phyloP scores from a whole-genome alignment of 2,797 vertebrate genomes.

The Tapera naevia region DNA sequence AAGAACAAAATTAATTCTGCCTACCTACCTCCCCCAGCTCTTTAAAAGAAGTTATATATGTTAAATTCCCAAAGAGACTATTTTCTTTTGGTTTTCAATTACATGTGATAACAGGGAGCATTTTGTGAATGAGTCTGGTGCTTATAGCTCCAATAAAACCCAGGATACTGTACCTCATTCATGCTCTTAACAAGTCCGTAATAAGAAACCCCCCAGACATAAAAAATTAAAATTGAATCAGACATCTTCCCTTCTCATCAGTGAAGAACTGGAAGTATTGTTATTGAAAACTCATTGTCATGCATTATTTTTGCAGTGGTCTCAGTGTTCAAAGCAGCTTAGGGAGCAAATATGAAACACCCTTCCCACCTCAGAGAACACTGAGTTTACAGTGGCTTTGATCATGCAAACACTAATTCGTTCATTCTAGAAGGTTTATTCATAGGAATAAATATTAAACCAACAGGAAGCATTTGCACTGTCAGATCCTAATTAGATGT shows the following conservation, averaged over 20 bases:
- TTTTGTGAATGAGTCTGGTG: constrained; percentile 40
- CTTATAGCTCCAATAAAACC: constrained; percentile 17
- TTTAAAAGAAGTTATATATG: constrained; percentile 16
- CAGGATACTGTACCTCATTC: neutral
- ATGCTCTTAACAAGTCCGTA: neutral
- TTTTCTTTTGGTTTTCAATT: constrained; percentile 57
- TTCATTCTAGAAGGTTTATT: constrained; percentile 35
- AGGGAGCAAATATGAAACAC: constrained; percentile 23
- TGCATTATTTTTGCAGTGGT: neutral
- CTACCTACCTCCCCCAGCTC: neutral
- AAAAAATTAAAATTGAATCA: neutral
- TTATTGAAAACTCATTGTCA: constrained; percentile 11
- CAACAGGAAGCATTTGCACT: neutral
- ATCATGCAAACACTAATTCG: constrained; percentile 22
- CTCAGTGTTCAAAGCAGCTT: constrained; percentile 5
- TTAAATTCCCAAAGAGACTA: constrained; percentile 21
- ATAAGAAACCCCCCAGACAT: neutral
- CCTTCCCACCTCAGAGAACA: constrained; percentile 47
- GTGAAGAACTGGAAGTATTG: neutral
- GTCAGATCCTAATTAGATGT: neutral
- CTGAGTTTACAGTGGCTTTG: constrained; percentile 21
- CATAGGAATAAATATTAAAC: constrained; percentile 5
- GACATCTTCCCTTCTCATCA: neutral
- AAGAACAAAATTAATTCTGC: neutral
- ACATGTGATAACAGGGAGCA: neutral